These are phyloP conservation scores for Hyperopisus bebe DNA, from an alignment of 2,113 vertebrate species.

Conservation along the genomic window DNA sequence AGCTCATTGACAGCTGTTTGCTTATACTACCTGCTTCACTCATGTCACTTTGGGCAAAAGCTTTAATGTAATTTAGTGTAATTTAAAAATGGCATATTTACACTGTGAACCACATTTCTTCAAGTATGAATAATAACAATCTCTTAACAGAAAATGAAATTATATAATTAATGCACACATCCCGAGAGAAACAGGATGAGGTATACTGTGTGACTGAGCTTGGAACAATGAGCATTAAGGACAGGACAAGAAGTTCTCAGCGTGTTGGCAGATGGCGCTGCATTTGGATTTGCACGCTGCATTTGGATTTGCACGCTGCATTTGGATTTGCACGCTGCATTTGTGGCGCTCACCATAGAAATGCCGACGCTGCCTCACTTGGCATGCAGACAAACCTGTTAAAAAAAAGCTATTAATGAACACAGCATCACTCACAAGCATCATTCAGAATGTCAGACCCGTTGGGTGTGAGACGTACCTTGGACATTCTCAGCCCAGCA, in stretches of 20 bases:
- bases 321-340: too few species aligned
- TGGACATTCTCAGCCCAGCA: conserved; percentile 47
- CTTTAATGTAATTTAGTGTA: not conserved
- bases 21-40: not conserved
- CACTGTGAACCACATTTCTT: not conserved
- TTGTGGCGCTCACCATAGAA: conserved; percentile 46
- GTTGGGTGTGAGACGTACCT: conserved; percentile 31
- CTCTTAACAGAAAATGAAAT: not conserved
- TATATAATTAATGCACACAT: not conserved
- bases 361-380: conserved; percentile 26
- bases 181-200: not conserved
- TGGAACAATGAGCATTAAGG: not conserved
- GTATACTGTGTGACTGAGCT: not conserved
- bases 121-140: not conserved
- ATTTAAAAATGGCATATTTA: not conserved
- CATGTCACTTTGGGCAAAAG: not conserved
- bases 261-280: too few species aligned
- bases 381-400: conserved; percentile 11
- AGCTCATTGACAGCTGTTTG: not conserved
- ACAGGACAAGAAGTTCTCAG: not conserved
- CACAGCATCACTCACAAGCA: not conserved
- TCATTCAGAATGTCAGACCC: not conserved
- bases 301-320: too few species aligned
- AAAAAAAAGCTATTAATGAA: not conserved
- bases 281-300: too few species aligned